Evolutionary conservation across 2,113 vertebrate genomes (phyloP).

Genomic region (Caranx ignobilis): DNA sequence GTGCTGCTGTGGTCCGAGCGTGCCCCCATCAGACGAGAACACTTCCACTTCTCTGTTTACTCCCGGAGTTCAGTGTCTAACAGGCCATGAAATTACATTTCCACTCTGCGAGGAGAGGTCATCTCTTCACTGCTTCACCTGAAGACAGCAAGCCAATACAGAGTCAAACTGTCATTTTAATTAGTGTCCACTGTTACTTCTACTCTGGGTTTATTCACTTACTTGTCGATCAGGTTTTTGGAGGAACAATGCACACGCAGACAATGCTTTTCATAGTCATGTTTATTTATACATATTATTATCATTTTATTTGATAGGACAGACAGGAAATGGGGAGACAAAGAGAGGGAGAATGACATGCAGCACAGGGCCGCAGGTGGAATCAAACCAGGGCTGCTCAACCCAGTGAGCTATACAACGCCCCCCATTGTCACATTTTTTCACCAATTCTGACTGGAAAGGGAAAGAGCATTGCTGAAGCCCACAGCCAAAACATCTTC

Average conservation of each 20-base stretch:
- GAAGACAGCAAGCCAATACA: constrained; percentile 67
- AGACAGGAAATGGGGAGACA: too few relatives aligned
- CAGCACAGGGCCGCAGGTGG: too few relatives aligned
- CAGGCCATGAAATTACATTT: constrained; percentile 83
- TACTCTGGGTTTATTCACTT: constrained; percentile 34
- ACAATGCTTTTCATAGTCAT: too few relatives aligned
- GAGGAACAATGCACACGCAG: neutral
- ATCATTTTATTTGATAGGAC: too few relatives aligned
- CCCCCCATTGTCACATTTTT: too few relatives aligned
- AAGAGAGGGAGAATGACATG: too few relatives aligned
- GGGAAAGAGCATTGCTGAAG: neutral
- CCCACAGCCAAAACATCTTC: too few relatives aligned
- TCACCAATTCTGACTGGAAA: neutral
- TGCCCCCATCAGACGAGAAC: constrained; percentile 42
- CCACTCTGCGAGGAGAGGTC: constrained; percentile 65
- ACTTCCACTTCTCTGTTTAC: constrained; percentile 68
- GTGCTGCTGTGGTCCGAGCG: constrained; percentile 28
- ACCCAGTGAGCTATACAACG: too few relatives aligned
- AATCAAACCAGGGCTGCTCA: too few relatives aligned
- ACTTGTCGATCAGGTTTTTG: constrained; percentile 20
- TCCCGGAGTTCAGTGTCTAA: constrained; percentile 70
- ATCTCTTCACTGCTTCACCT: constrained; percentile 62
- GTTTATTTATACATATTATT: too few relatives aligned
- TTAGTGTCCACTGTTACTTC: constrained; percentile 55
- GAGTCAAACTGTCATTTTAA: constrained; percentile 75